These are phyloP conservation scores for Holacanthella duospinosa DNA, from an alignment of 2,888 invertebrate species.

Conservation along the genomic window DNA sequence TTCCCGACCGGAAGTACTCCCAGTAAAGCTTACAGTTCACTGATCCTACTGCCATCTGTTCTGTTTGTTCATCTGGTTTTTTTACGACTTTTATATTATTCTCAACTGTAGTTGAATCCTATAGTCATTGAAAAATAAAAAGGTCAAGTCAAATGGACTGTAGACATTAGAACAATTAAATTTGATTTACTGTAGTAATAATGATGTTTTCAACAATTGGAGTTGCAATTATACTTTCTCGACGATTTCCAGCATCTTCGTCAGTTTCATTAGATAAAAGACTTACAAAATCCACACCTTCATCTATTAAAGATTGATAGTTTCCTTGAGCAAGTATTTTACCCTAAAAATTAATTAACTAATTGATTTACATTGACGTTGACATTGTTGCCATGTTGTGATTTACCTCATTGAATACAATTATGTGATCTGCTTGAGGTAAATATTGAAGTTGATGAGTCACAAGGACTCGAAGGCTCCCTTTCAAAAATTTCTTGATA, in stretches of 20 bases:
- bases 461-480: constrained; percentile 48
- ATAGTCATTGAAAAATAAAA: too few relatives aligned
- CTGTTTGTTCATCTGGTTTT: constrained; percentile 25
- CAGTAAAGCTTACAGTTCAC: constrained; percentile 43
- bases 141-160: not conserved
- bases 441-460: constrained; percentile 49
- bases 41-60: constrained; percentile 34
- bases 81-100: constrained; percentile 7
- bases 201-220: not conserved
- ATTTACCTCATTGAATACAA: constrained; percentile 28
- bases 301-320: constrained; percentile 48
- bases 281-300: constrained; percentile 39
- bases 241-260: constrained; percentile 10
- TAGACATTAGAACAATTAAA: not conserved
- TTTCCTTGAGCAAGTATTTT: constrained; percentile 52
- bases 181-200: not conserved
- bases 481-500: constrained; percentile 22
- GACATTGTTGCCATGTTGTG: not conserved
- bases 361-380: not conserved
- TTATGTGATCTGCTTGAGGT: constrained; percentile 32
- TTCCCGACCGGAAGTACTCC: constrained; percentile 32
- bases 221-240: not conserved
- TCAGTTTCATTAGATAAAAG: constrained; percentile 41
- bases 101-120: not conserved
- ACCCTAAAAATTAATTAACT: constrained; percentile 39